Evolutionary conservation across 2,888 invertebrate genomes (phyloP), one percentile per base, ranked within the genome.

Genomic region (Erpobdella octoculata): DNA sequence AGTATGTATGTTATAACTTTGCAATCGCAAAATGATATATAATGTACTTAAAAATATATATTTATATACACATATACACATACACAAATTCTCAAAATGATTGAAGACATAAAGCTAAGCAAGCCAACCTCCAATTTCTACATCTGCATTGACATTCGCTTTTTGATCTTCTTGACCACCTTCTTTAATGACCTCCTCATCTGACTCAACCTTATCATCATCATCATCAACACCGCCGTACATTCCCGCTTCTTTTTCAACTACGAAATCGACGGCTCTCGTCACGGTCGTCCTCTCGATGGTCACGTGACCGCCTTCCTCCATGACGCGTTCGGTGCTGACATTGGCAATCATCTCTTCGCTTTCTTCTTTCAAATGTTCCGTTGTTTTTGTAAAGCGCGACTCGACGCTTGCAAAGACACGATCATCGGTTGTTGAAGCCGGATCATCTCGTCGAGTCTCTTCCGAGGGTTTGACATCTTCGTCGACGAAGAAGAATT

Each of bases 161-260:
- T n/a, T 53, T 3, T 9, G 53, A 5, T 9, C 46, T 1, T 3
- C 21, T 46, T 46, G 46, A 1, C 18, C 53, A n/a, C 21, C 28
- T 53, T 53, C 53, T 15, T n/a, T n/a, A n/a, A n/a, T n/a, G n/a
- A n/a, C n/a, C n/a, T n/a, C n/a, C n/a, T n/a, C n/a, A n/a, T n/a
- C n/a, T n/a, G n/a, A n/a, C n/a, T n/a, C n/a, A 75, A 70, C 48
- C 76, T 75, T 72, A 48, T 41, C 48, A 31, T n/a, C 48, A 3
- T 68, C 68, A 2, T 28, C 68, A 3, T 25, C 68, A 15, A 38
- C 28, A 18, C 35, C 31, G 28, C 31, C 68, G 4, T 35, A 68
- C 33, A 46, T 33, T 4, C 68, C 68, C 21, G 28, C 12, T 25
- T 35, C 31, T 8, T 35, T 46, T 18, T 68, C 68, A 28, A 28